Evolutionary conservation across 1,140 invertebrate genomes (phyloP).

Genomic region (Pararge aegeria): DNA sequence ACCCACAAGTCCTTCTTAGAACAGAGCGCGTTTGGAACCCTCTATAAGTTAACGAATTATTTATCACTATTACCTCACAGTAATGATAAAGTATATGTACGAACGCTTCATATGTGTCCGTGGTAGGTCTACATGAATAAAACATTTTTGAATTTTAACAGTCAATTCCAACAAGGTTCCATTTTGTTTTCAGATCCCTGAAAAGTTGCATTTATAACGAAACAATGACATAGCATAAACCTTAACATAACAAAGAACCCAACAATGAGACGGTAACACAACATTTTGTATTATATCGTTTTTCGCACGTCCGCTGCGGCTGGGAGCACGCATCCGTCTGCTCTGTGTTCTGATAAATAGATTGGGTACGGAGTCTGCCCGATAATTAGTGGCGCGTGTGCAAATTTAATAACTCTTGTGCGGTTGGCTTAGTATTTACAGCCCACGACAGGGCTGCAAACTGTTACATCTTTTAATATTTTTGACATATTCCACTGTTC

Average conservation of each 20-base stretch:
- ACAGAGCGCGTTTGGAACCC: too few species aligned
- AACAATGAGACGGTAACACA: not conserved
- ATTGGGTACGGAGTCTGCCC: slow-evolving; percentile 45
- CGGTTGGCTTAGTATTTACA: slow-evolving; percentile 32
- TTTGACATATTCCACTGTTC: too few species aligned
- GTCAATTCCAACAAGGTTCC: too few species aligned
- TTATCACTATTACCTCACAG: too few species aligned
- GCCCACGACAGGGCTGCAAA: slow-evolving; percentile 19
- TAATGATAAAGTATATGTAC: too few species aligned
- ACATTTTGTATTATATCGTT: not conserved
- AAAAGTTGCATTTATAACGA: too few species aligned
- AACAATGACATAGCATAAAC: not conserved
- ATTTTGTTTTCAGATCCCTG: too few species aligned
- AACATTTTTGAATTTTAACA: too few species aligned
- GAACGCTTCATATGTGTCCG: too few species aligned
- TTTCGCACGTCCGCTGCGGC: not conserved
- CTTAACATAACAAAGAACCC: not conserved
- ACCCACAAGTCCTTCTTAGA: too few species aligned
- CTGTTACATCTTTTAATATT: not conserved
- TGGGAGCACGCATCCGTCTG: slow-evolving; percentile 25
- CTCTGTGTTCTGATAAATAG: slow-evolving; percentile 56
- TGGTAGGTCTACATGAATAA: too few species aligned
- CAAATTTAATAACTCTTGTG: slow-evolving; percentile 71
- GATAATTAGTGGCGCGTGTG: slow-evolving; percentile 71
- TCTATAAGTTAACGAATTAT: too few species aligned